Evolutionary conservation across 2,888 invertebrate genomes (phyloP), one percentile per base, ranked within the genome.

Genomic region (Ischnura elegans): DNA sequence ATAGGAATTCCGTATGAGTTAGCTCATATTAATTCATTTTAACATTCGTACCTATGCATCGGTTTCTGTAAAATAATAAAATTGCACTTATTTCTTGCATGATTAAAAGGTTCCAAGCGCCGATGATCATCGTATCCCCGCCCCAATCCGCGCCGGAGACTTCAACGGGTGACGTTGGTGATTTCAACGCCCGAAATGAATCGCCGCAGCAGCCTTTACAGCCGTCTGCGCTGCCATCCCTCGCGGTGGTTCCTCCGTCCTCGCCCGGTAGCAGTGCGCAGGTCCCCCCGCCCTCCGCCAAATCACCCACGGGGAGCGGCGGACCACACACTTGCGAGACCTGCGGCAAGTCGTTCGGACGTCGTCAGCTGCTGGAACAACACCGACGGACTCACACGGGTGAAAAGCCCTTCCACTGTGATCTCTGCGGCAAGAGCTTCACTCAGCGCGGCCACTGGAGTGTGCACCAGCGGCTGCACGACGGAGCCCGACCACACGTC

Each of bases 401-500:
- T 2, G 98, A 98, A 95, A 97, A 98, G 94, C 98, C 98, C 0
- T 98, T 98, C 96, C 97, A 97, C 93, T 98, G 98, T 95, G 97
- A 97, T 45, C 97, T 98, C 95, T 98, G 98, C 95, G 98, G 98
- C 94, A 98, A 98, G 96, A 97, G 98, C 2, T 98, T 98, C 95
- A 98, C 98, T 0, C 98, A 98, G 96, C 96, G 98, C 94, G 98
- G 98, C 94, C 98, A 98, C 95, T 98, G 98, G 98, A 98, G 98
- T 36, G 96, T 98, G 21, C 98, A 98, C 95, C 97, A 98, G 95
- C 96, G 98, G 94, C 96, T 98, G n/a, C 98, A 98, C 95, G 98
- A 98, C 94, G 98, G 98, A 87, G 97, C 98, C 10, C 98, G 98
- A 95, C 98, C 98, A 0, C 98, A 98, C 95, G 96, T 97, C n/a